Conservation (phyloP, 2,797 vertebrate species). For the Bovichtus diacanthus region DNA sequence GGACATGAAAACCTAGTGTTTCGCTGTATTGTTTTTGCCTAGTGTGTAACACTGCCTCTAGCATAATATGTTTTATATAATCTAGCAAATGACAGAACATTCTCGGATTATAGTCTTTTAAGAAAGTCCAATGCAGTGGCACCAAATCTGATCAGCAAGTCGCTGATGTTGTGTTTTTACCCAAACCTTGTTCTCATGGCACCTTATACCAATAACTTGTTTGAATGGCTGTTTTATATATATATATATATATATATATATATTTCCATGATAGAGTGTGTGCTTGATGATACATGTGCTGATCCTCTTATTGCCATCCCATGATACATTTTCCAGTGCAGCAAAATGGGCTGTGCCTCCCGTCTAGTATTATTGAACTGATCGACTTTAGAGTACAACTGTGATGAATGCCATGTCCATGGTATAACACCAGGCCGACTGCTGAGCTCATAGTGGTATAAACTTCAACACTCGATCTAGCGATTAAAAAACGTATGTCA, state of each 20-base stretch:
- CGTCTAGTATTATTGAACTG: neutral
- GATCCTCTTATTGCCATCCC: neutral
- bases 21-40: neutral
- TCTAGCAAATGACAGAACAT: neutral
- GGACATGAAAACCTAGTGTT: neutral
- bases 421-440: neutral
- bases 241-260: no score
- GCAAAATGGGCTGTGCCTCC: neutral
- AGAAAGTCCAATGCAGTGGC: neutral
- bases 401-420: neutral
- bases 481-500: neutral
- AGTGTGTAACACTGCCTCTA: neutral
- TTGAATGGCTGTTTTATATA: neutral
- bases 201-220: neutral
- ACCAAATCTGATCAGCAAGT: neutral
- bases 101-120: no score
- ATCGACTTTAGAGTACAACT: neutral
- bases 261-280: neutral
- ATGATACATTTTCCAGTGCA: neutral
- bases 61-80: neutral
- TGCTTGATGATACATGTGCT: neutral
- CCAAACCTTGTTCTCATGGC: neutral
- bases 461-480: neutral
- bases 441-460: neutral
- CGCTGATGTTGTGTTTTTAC: no score